Evolutionary conservation across 1,140 invertebrate genomes (phyloP).

Genomic region (Proctacanthus coquilletti): DNA sequence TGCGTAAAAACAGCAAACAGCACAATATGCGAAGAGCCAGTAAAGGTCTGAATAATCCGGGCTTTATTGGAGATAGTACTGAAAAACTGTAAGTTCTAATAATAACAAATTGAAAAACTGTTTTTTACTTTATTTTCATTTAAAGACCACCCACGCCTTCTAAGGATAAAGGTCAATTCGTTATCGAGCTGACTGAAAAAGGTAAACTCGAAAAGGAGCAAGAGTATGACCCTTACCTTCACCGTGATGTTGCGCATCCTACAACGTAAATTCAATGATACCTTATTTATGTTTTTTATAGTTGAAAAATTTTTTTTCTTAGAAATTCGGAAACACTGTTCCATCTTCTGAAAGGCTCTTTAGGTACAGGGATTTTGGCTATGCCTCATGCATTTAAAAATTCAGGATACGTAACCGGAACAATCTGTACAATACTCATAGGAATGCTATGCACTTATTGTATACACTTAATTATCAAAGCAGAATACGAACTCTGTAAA

Average conservation of each 20-base stretch:
- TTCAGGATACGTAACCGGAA: conserved; percentile 54
- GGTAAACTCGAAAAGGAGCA: conserved; percentile 30
- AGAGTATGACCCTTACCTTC: conserved; percentile 45
- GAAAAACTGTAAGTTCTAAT: no score
- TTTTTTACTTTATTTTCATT: no score
- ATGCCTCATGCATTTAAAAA: conserved; percentile 75
- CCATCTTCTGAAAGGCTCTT: conserved; percentile 69
- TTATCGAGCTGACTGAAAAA: conserved; percentile 35
- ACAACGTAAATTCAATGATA: conserved; percentile 42
- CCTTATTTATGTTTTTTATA: conserved; percentile 1
- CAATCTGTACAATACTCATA: conserved; percentile 49
- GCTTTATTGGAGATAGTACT: no score
- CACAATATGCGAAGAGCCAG: no score
- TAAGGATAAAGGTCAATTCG: no score
- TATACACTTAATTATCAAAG: conserved; percentile 54
- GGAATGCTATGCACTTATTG: conserved; percentile 64
- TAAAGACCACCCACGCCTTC: no score
- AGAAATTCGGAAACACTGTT: conserved; percentile 66
- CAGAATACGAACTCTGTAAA: conserved; percentile 53
- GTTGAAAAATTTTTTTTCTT: no score
- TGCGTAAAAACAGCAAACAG: no score
- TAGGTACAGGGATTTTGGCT: conserved; percentile 79
- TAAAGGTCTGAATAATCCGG: no score
- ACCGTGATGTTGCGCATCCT: conserved; percentile 49
- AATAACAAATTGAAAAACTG: no score